Evolutionary conservation across 2,888 invertebrate genomes (phyloP).

Genomic region (Dermolepida albohirtum): DNA sequence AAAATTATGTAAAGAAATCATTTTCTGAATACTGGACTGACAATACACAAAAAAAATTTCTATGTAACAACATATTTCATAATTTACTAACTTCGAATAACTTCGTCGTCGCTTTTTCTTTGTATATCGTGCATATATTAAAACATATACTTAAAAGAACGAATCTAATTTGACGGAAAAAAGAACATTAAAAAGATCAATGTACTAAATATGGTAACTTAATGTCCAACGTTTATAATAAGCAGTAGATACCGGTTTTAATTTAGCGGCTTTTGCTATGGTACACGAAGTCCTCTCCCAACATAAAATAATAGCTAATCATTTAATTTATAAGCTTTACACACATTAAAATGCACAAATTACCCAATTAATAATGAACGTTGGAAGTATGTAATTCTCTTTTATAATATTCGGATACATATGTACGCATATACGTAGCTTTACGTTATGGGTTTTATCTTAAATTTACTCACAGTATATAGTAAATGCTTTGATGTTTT

Average conservation of each 20-base stretch:
- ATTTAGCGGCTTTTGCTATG: background rate
- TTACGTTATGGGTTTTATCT: conserved; percentile 22
- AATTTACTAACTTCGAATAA: no score
- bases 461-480: background rate
- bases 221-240: conserved; percentile 4
- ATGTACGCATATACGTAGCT: background rate
- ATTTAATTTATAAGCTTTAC: conserved; percentile 19
- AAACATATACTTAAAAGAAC: no score
- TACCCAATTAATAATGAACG: conserved; percentile 20
- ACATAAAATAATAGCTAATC: conserved; percentile 23
- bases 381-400: conserved; percentile 16
- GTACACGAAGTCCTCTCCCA: background rate
- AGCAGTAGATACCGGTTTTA: background rate
- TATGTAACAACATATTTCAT: no score
- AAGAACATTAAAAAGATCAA: no score
- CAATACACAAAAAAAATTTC: no score
- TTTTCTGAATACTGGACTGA: no score
- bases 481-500: no score
- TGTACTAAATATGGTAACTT: no score
- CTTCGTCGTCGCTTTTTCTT: no score
- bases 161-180: no score
- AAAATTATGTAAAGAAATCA: no score
- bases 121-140: no score
- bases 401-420: background rate
- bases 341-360: conserved; percentile 21